Base-by-base conservation (phyloP, 1,140 invertebrate genomes). In the Megalopta genalis region DNA sequence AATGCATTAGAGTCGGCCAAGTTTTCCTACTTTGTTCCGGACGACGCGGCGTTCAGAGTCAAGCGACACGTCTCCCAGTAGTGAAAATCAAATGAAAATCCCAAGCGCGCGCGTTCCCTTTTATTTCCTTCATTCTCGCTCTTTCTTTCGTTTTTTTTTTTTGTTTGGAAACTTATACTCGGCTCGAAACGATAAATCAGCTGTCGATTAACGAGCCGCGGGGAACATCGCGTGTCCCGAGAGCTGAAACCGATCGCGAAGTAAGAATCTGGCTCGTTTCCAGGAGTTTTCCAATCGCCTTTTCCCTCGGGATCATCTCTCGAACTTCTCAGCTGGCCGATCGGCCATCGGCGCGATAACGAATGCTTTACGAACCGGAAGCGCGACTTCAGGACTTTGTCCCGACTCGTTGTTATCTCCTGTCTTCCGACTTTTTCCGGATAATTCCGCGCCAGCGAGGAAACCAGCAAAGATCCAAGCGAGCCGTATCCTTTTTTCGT, bases 161-260 rank as follows among this genome's bases (percentile, higher is more conserved):
- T 66, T n/a, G n/a, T n/a, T 23, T 42, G 25, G 54, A 80, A 84
- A 73, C 78, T 80, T 54, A 62, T 8, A 78, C 39, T 49, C 69
- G 14, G 62, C 27, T 60, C 60, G 68, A 69, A 63, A 65, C 60
- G 42, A 65, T 80, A 77, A 85, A 85, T 83, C 82, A 69, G 82
- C 74, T 63, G 84, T 85, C 77, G 84, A 85, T 84, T 84, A 85
- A 85, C 73, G 84, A 74, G 66, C 37, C 52, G 67, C 46, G 64
- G 75, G 49, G 64, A 80, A 74, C 42, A 81, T 81, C 67, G 66
- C 67, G 57, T 83, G 81, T 80, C 71, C 59, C 68, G 52, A 23
- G 39, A 23, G 39, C 62, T 71, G 63, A 54, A 77, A 42, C 27
- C 32, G 25, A 49, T n/a, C 46, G 32, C 49, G 54, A 81, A 81